Evolutionary conservation across 1,140 invertebrate genomes (phyloP), one percentile per base, ranked within the genome.

Genomic region (Euschistus heros): DNA sequence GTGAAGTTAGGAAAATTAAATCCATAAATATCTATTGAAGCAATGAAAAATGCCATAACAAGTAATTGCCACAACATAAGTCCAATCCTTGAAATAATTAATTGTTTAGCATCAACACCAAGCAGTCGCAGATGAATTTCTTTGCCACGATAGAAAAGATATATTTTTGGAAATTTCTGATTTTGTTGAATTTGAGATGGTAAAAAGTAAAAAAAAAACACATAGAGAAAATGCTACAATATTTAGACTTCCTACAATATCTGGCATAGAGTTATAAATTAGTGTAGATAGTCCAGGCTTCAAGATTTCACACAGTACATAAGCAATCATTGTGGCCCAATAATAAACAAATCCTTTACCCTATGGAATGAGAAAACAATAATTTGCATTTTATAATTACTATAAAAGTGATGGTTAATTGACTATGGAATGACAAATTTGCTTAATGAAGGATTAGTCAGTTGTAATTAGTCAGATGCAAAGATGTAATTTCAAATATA

Each of bases 111-210:
- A 68, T 80, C 77, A 7, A 80, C 73, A n/a, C 76, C 77, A 2
- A 76, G 68, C 0, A 83, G 68, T 20, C 76, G 70, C 2, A 81
- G 81, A 71, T 84, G 82, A 0, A 82, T 71, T 71, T 83, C 80
- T 52, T 80, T 80, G 0, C 82, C 82, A 69, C 80, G 77, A 72
- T 82, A 84, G 70, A 81, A 84, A 66, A 82, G 77, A 70, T 80
- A 81, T 13, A 79, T 62, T 5, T 79, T 52, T 20, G 70, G 79
- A 71, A 68, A 69, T 55, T 68, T 26, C 7, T 60, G 64, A 7
- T 71, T 52, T 22, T 63, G 73, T 20, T 76, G 78, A 5, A 69
- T 66, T 27, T 71, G 65, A 47, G 74, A 72, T 17, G 78, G 79
- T 68, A 76, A 77, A 2, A 78, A 22, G 65, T 76, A 76, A 4